phyloP scores from a whole-genome alignment of 1,140 invertebrate species.

The Thalassaphorura encarpata region DNA sequence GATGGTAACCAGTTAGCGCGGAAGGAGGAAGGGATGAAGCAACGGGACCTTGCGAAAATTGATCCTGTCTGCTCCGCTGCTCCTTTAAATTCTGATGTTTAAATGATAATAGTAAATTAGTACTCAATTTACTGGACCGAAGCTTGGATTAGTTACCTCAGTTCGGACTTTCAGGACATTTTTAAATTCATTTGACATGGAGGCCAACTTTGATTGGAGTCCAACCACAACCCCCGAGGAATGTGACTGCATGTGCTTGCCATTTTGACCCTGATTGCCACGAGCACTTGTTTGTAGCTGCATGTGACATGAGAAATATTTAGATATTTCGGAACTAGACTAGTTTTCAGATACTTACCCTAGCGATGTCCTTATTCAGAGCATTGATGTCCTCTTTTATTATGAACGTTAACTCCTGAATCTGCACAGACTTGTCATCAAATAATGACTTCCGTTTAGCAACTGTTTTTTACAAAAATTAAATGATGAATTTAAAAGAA shows the following conservation, averaged over 20 bases:
- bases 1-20: slow-evolving; percentile 50
- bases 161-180: slow-evolving; percentile 79
- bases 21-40: slow-evolving; percentile 59
- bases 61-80: slow-evolving; percentile 83
- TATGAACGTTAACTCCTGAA: slow-evolving; percentile 94
- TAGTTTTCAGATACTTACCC: slow-evolving; percentile 34
- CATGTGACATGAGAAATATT: slow-evolving; percentile 17
- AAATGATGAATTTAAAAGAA: slow-evolving; percentile 12
- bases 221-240: slow-evolving; percentile 90
- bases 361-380: slow-evolving; percentile 92
- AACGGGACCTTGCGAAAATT: slow-evolving; percentile 73
- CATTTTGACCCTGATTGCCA: slow-evolving; percentile 41
- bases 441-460: slow-evolving; percentile 95
- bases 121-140: too few relatives aligned
- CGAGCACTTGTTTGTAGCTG: slow-evolving; percentile 37
- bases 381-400: slow-evolving; percentile 93
- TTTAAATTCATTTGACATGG: slow-evolving; percentile 95
- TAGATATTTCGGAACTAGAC: not conserved
- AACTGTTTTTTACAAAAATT: slow-evolving; percentile 50
- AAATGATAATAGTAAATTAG: slow-evolving; percentile 6
- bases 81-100: slow-evolving; percentile 79
- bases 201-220: slow-evolving; percentile 87
- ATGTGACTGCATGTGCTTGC: slow-evolving; percentile 81
- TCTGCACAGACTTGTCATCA: slow-evolving; percentile 89
- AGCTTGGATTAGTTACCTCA: slow-evolving; percentile 49